Conservation (phyloP, 2,888 invertebrate species). For the Leptopilina myrica region DNA sequence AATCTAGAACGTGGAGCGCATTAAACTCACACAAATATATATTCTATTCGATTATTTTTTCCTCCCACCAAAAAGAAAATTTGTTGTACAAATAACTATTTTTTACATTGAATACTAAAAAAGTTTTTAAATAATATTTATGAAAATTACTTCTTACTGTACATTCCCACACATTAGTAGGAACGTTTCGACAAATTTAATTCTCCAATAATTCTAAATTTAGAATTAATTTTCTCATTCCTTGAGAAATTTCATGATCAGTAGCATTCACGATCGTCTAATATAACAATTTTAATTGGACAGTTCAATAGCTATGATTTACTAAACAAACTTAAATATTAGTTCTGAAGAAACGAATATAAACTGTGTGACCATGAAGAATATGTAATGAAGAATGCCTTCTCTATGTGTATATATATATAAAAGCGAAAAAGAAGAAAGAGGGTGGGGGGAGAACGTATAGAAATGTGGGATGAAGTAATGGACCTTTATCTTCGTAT, state of each 20-base stretch:
- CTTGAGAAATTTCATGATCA: slow-evolving; percentile 1
- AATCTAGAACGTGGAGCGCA: slow-evolving; percentile 69
- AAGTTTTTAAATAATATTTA: no score
- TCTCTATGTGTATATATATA: background rate
- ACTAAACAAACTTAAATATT: slow-evolving; percentile 15
- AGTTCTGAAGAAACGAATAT: slow-evolving; percentile 16
- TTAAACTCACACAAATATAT: slow-evolving; percentile 59
- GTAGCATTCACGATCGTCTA: slow-evolving; percentile 5
- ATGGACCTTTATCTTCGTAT: slow-evolving; percentile 14
- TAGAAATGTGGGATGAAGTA: slow-evolving; percentile 10
- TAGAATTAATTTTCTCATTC: background rate
- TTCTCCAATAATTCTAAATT: background rate
- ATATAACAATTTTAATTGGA: slow-evolving; percentile 11
- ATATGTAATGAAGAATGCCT: slow-evolving; percentile 18
- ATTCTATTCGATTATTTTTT: no score
- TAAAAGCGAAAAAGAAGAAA: background rate
- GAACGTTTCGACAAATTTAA: no score
- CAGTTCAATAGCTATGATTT: slow-evolving; percentile 3
- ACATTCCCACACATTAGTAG: no score
- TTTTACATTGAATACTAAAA: no score
- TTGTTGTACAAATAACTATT: no score
- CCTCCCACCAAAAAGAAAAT: no score
- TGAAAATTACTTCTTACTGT: no score
- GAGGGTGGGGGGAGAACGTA: background rate
- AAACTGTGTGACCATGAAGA: slow-evolving; percentile 17